A percentile compares a stretch with the other conserved stretches of the same genome.
phyloP scores from a whole-genome alignment of 2,113 vertebrate genomes.

The Toxostoma redivivum region DNA sequence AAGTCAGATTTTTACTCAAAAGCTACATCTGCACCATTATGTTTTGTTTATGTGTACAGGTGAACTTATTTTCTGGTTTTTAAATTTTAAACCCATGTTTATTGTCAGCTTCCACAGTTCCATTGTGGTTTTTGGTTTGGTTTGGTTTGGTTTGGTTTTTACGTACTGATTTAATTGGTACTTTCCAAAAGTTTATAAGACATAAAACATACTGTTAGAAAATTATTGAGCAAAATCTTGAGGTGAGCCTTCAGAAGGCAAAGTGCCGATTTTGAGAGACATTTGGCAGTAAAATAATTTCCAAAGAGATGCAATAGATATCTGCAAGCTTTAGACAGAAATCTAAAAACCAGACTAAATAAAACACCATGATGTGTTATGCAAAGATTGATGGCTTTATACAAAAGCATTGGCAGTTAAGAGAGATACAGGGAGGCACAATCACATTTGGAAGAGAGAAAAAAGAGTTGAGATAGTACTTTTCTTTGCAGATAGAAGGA shows the following conservation, averaged over 20 bases:
- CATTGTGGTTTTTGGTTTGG: background rate
- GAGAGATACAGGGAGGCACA: background rate
- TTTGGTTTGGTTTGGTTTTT: background rate
- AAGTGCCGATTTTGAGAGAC: fast-evolving
- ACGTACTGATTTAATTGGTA: background rate
- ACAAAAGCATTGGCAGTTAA: background rate
- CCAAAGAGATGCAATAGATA: background rate
- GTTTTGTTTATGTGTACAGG: background rate
- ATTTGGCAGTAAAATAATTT: background rate
- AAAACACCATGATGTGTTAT: background rate
- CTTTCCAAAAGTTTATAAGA: background rate
- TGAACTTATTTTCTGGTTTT: background rate
- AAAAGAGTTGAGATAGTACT: background rate
- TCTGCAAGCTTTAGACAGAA: background rate
- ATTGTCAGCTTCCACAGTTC: background rate
- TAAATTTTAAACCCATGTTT: background rate
- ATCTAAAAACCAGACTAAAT: background rate
- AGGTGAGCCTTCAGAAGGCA: background rate
- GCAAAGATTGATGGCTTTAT: background rate
- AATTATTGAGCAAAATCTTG: background rate
- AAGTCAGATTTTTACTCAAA: background rate
- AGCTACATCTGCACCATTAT: background rate
- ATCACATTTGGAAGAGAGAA: background rate
- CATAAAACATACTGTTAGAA: background rate
- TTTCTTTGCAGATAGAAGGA: background rate